Base-by-base conservation (phyloP, 2,113 vertebrate genomes). In the Anas platyrhynchos region DNA sequence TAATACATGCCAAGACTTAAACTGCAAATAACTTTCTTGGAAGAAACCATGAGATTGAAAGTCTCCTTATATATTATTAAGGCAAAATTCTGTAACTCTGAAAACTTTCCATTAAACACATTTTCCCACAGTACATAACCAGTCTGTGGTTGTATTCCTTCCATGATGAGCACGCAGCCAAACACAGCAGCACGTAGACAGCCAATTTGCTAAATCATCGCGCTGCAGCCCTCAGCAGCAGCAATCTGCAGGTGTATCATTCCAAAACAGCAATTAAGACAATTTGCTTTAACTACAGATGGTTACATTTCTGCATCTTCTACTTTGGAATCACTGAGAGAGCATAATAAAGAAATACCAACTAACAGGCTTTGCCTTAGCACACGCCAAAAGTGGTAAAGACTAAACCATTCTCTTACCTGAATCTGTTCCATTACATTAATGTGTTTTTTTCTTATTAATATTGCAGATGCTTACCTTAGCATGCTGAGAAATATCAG, bases 171-270 rank as follows among this genome's bases (percentile, higher is more conserved):
- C 41, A 15, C 1, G 8, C 25, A 79, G 56, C 36, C 58, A 15
- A 38, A 71, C 4, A 1, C 11, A 18, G 11, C 11, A 41, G 54
- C 27, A 26, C 2, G 16, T 0, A 23, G 41, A 36, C 10, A 27
- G 32, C 7, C 27, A 3, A 13, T 48, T 25, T 38, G 23, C 52
- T 34, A 31, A 44, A 55, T 74, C 15, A 18, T 20, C 23, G 15
- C 5, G 1, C 16, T 29, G 25, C 61, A 74, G 32, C 83, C 61
- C 71, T 13, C 32, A 4, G 41, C 6, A 29, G 31, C 78, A 72
- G 41, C 38, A 8, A 36, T 8, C 44, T 43, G 22, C 26, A 52
- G 13, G n/a, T n/a, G 9, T 31, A n/a, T 18, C 11, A 22, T 8
- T 22, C 59, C 41, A 62, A 27, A 16, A 50, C 32, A 26, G 41